Evolutionary conservation across 1,140 invertebrate species (phyloP), one percentile per base, ranked within the genome.

Genomic region (Megathymus violae): DNA sequence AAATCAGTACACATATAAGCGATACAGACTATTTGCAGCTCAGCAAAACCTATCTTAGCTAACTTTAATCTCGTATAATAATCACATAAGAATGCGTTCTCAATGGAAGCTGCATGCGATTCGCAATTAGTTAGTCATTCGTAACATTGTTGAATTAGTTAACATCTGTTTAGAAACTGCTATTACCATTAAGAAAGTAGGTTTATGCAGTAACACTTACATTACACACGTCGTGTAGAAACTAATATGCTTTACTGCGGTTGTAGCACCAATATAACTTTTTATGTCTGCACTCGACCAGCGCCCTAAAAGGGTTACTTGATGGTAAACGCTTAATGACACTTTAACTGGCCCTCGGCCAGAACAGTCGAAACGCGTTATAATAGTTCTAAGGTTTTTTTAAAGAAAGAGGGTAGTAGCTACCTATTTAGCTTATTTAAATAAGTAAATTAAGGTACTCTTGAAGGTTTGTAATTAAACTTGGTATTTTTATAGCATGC

Each of bases 91-190:
- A 44, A 46, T 47, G 41, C 16, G 17, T n/a, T n/a, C 27, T 36
- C 50, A 54, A 41, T 54, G 50, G 36, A 17, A 19, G 50, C 50
- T 52, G 50, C 50, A 41, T 41, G 50, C 17, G 15, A 9, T n/a
- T 19, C 25, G 51, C 36, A 58, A 58, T 64, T 64, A 64, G 43
- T 31, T 63, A 63, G 41, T 64, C 51, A 47, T 40, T 64, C 25
- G 62, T 54, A 64, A 56, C 51, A 40, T 19, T 34, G 15, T 46
- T 47, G 62, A 43, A 64, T 64, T 64, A 52, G 40, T 62, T 62
- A 52, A 47, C 62, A 64, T 64, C 51, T 64, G 14, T 58, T 64
- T 64, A 64, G 62, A 64, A 64, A 64, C 62, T 41, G 17, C 36
- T 25, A 54, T 54, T 54, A 54, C 17, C 50, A 54, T 54, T 54